phyloP scores from a whole-genome alignment of 2,113 vertebrate genomes.

The Ondatra zibethicus region DNA sequence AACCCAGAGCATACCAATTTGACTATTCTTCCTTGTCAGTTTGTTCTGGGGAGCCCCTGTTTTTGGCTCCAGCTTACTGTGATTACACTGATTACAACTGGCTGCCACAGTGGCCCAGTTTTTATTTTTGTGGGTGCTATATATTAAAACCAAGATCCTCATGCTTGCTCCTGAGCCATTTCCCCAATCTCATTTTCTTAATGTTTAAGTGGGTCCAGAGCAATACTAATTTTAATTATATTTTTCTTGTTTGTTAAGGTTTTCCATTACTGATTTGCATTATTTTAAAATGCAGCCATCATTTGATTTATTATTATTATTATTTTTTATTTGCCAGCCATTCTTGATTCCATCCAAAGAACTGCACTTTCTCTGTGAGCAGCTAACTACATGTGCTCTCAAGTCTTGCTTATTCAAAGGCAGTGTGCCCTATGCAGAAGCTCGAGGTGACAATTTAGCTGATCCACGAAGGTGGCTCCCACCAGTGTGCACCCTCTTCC shows the following conservation, averaged over 20 bases:
- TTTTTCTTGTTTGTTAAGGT: conserved; percentile 49
- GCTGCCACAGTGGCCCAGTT: not conserved
- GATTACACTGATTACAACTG: not conserved
- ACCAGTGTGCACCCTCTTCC: too few relatives aligned
- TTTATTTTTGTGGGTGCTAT: not conserved
- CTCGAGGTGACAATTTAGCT: not conserved
- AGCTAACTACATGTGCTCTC: not conserved
- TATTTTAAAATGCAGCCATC: conserved; percentile 40
- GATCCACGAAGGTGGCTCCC: not conserved
- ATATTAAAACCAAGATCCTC: not conserved
- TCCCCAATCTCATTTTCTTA: not conserved
- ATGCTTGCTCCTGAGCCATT: not conserved
- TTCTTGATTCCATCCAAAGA: conserved; percentile 12
- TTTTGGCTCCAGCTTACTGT: not conserved
- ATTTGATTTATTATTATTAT: too few relatives aligned
- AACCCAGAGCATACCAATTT: not conserved
- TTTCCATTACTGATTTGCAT: conserved; percentile 54
- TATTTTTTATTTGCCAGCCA: not conserved
- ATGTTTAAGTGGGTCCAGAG: not conserved
- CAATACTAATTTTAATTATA: conserved; percentile 14
- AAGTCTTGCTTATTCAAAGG: not conserved
- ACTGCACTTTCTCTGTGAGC: not conserved
- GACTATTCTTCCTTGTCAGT: not conserved
- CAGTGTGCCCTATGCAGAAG: not conserved
- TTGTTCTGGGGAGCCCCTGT: not conserved